Evolutionary conservation across 2,113 vertebrate species (phyloP).

Genomic region (Hippocampus mohnikei): DNA sequence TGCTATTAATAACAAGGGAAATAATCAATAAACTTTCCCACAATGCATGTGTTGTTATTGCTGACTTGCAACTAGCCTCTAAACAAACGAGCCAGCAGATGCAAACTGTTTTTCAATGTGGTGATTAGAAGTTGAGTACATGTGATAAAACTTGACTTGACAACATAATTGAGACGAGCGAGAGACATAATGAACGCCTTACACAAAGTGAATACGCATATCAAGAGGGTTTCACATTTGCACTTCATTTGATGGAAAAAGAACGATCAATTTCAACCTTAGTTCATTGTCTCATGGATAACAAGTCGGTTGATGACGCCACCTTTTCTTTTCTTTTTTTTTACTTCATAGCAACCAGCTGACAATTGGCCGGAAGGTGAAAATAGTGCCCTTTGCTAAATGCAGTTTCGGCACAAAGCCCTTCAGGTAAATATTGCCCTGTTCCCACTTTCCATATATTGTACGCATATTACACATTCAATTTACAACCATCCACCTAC

Average conservation of each 20-base stretch:
- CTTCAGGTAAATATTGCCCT: neutral
- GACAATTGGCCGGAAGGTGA: neutral
- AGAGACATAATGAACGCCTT: conserved; percentile 59
- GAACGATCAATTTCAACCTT: conserved; percentile 54
- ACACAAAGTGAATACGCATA: conserved; percentile 45
- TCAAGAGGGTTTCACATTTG: conserved; percentile 52
- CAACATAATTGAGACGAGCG: conserved; percentile 69
- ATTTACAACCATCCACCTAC: neutral
- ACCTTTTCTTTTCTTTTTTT: neutral
- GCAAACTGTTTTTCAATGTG: conserved; percentile 44
- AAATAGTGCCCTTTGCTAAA: neutral
- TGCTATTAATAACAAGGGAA: conserved; percentile 46
- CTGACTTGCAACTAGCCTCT: conserved; percentile 44
- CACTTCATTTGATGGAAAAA: conserved; percentile 65
- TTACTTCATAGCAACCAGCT: neutral
- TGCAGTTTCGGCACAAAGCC: neutral
- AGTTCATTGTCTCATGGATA: conserved; percentile 15
- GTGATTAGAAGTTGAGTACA: conserved; percentile 59
- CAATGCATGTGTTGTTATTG: conserved; percentile 45
- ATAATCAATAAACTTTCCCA: conserved; percentile 51
- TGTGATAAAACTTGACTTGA: conserved; percentile 66
- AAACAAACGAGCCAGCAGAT: conserved; percentile 44
- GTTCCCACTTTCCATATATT: neutral
- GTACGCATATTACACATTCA: neutral
- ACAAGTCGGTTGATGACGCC: neutral